Percentiles rank a stretch among this genome's conserved stretches.
Evolutionary conservation across 2,797 vertebrate species (phyloP).

Genomic region (Spheniscus humboldti): DNA sequence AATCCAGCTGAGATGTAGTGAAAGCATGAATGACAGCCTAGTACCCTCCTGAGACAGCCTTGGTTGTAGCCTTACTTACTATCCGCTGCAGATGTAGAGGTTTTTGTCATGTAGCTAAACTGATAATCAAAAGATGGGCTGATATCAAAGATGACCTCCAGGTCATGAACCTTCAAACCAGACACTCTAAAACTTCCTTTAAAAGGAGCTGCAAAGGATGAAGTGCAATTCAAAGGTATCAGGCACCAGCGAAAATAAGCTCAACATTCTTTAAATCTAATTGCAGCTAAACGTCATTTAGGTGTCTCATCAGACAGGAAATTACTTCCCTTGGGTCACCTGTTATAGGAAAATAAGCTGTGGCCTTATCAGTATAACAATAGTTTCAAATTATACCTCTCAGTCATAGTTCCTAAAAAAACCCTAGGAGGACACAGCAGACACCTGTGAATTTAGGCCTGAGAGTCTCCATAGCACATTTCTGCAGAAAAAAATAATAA

Average conservation of each 20-base stretch:
- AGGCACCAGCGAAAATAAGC: not conserved
- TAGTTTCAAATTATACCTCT: conserved; percentile 18
- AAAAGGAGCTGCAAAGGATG: conserved; percentile 9
- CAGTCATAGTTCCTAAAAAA: not conserved
- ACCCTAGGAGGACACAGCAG: not conserved
- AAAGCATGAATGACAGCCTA: conserved; percentile 39
- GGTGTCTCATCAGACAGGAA: conserved; percentile 60
- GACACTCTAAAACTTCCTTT: conserved; percentile 8
- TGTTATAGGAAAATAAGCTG: conserved; percentile 23
- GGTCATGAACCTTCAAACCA: conserved; percentile 34
- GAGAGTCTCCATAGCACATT: not conserved
- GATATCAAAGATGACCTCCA: conserved; percentile 31
- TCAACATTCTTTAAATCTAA: conserved; percentile 8
- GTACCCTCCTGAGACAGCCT: conserved; percentile 44
- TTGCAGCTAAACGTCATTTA: not conserved
- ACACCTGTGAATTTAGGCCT: not conserved
- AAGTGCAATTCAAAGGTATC: conserved; percentile 1
- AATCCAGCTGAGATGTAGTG: conserved; percentile 53
- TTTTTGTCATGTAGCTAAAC: conserved; percentile 43
- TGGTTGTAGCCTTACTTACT: conserved; percentile 17
- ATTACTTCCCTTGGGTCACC: conserved; percentile 51
- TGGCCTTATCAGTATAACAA: not conserved
- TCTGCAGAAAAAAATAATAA: not conserved
- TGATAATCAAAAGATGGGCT: conserved; percentile 55
- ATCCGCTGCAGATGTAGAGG: not conserved